phyloP scores from a whole-genome alignment of 2,888 invertebrate species.

The Cepaea hortensis region DNA sequence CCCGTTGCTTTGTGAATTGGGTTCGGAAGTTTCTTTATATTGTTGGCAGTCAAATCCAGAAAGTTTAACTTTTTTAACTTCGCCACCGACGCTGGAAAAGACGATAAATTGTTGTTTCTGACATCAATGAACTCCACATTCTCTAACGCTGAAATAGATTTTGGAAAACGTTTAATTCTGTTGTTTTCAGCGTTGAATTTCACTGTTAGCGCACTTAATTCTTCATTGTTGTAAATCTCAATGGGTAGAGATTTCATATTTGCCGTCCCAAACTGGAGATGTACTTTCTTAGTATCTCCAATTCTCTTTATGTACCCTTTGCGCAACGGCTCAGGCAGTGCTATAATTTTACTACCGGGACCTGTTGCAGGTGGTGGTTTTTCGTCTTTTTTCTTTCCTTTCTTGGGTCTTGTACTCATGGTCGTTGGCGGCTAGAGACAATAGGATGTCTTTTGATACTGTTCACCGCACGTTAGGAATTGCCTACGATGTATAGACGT shows the following conservation, averaged over 20 bases:
- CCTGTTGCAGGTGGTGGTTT: constrained; percentile 75
- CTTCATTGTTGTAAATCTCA: constrained; percentile 74
- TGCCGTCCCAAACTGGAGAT: constrained; percentile 66
- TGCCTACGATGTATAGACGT: neutral
- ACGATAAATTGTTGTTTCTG: constrained; percentile 67
- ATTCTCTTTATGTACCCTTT: constrained; percentile 67
- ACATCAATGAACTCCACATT: constrained; percentile 68
- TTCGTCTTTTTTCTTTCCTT: constrained; percentile 72
- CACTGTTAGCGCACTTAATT: constrained; percentile 66
- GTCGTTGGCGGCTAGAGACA: neutral
- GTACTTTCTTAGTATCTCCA: constrained; percentile 61
- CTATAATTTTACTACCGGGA: constrained; percentile 73
- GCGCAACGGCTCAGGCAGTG: constrained; percentile 71
- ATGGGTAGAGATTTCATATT: constrained; percentile 71
- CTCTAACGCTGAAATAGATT: constrained; percentile 65
- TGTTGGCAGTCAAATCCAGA: constrained; percentile 71
- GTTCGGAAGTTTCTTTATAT: constrained; percentile 69
- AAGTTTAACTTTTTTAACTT: constrained; percentile 64
- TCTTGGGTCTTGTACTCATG: constrained; percentile 58
- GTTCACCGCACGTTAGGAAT: neutral
- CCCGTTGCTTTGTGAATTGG: constrained; percentile 72
- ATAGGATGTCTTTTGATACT: too few species aligned
- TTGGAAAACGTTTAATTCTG: constrained; percentile 72
- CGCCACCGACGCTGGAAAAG: constrained; percentile 68
- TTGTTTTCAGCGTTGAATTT: constrained; percentile 73